Evolutionary conservation across 1,140 invertebrate genomes (phyloP).

Genomic region (Sycophaga agraensis): DNA sequence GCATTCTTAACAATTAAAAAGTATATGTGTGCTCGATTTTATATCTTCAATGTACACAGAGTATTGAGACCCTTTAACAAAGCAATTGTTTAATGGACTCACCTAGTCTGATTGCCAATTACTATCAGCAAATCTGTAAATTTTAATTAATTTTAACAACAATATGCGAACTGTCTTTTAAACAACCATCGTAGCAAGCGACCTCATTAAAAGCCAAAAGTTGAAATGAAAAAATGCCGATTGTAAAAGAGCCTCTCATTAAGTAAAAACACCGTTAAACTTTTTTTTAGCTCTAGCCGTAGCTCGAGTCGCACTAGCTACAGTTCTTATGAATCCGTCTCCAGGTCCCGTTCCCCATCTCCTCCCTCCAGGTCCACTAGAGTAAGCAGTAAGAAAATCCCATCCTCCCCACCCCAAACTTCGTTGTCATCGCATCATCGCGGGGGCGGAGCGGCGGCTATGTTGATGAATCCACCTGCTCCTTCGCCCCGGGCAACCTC

Average conservation of each 20-base stretch:
- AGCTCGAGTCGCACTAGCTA: slow-evolving; percentile 59
- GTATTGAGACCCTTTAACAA: too few relatives aligned
- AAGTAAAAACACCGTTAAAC: slow-evolving; percentile 29
- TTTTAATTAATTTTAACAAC: too few relatives aligned
- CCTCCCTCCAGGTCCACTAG: slow-evolving; percentile 54
- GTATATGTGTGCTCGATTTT: too few relatives aligned
- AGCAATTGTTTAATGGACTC: too few relatives aligned
- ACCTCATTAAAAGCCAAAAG: too few relatives aligned
- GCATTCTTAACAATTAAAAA: too few relatives aligned
- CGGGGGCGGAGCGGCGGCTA: slow-evolving; percentile 52
- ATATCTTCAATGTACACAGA: too few relatives aligned
- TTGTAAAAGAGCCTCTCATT: slow-evolving; percentile 8
- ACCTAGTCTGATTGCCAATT: too few relatives aligned
- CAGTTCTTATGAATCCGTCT: slow-evolving; percentile 60
- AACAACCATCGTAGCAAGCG: too few relatives aligned
- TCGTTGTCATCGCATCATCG: slow-evolving; percentile 37
- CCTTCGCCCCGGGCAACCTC: slow-evolving; percentile 57
- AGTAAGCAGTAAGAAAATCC: slow-evolving; percentile 46
- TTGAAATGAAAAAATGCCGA: slow-evolving; percentile 1
- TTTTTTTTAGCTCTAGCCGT: slow-evolving; percentile 57
- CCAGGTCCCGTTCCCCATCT: slow-evolving; percentile 63
- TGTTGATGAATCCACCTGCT: slow-evolving; percentile 71
- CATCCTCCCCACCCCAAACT: slow-evolving; percentile 42
- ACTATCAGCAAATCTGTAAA: too few relatives aligned
- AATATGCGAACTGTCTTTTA: too few relatives aligned